Percentiles rank a stretch among this genome's conserved stretches.
Evolutionary conservation across 2,888 invertebrate species (phyloP).

Genomic region (Drosophila diplacantha): DNA sequence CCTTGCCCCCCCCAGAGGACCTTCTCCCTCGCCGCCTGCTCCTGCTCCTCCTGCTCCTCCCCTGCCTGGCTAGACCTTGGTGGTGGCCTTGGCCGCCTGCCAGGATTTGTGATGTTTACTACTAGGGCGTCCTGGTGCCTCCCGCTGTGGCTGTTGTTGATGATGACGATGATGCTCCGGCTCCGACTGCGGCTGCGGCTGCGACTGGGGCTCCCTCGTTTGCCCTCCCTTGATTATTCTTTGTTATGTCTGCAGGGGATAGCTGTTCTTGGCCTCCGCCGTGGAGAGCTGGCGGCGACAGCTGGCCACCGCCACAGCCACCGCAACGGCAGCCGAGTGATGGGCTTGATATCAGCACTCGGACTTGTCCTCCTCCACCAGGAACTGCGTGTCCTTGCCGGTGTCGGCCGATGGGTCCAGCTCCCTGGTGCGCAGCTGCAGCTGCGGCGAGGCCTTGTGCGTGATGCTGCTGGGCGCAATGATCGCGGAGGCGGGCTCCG

Average conservation of each 20-base stretch:
- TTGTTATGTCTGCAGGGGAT: conserved; percentile 65
- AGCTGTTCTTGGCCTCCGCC: conserved; percentile 40
- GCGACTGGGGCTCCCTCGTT: conserved; percentile 10
- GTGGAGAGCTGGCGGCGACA: conserved; percentile 31
- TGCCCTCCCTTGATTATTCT: conserved; percentile 35
- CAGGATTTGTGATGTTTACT: conserved; percentile 63
- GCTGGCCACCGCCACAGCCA: conserved; percentile 46
- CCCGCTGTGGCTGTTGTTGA: conserved; percentile 13
- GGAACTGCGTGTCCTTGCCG: conserved; percentile 93
- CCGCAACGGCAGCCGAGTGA: conserved; percentile 44
- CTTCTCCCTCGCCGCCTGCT: background rate
- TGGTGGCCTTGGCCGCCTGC: conserved; percentile 51
- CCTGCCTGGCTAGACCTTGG: conserved; percentile 49
- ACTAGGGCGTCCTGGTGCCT: conserved; percentile 41
- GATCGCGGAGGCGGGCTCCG: conserved; percentile 84
- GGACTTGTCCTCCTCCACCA: conserved; percentile 92
- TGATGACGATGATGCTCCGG: conserved; percentile 33
- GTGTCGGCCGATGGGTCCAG: conserved; percentile 91
- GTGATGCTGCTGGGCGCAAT: conserved; percentile 90
- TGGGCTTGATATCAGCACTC: conserved; percentile 78
- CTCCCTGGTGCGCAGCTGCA: conserved; percentile 86
- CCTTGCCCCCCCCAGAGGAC: conserved; percentile 24
- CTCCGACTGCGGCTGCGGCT: background rate
- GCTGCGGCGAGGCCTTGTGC: conserved; percentile 86
- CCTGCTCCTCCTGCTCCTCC: background rate